A percentile compares a stretch with the other conserved stretches of the same genome.
Evolutionary conservation across 1,140 invertebrate species (phyloP).

Genomic region (Polypedilum vanderplanki): DNA sequence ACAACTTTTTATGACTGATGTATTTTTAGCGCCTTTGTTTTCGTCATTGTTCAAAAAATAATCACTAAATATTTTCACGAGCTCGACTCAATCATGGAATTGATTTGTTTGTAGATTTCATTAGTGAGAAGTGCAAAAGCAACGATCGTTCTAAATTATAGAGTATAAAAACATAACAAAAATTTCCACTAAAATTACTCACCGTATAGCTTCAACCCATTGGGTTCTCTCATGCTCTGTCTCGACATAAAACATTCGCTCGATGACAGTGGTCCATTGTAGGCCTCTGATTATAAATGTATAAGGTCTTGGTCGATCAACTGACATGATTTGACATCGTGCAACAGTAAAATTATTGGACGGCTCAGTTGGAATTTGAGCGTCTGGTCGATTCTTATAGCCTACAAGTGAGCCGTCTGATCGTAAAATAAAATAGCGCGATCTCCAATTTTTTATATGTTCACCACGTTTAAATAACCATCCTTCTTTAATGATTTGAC

Average conservation of each 20-base stretch:
- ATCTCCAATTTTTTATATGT: slow-evolving; percentile 95
- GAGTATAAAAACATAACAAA: slow-evolving; percentile 26
- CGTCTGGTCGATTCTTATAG: slow-evolving; percentile 85
- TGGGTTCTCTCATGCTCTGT: slow-evolving; percentile 75
- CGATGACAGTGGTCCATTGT: slow-evolving; percentile 97
- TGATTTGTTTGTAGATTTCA: not conserved
- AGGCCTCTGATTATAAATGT: slow-evolving; percentile 96
- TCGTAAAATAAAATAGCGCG: slow-evolving; percentile 89
- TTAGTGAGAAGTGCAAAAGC: slow-evolving; percentile 23
- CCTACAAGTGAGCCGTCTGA: slow-evolving; percentile 91
- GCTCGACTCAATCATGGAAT: not conserved
- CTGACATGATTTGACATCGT: slow-evolving; percentile 93
- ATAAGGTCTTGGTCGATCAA: slow-evolving; percentile 89
- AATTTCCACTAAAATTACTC: slow-evolving; percentile 30
- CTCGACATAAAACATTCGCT: slow-evolving; percentile 95
- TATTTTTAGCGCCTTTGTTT: not conserved
- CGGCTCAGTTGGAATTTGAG: slow-evolving; percentile 70
- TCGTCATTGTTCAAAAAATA: too few species aligned
- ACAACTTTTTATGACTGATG: not conserved
- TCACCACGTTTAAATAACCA: slow-evolving; percentile 81
- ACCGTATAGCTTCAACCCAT: slow-evolving; percentile 68
- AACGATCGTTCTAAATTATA: not conserved
- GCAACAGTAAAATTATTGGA: slow-evolving; percentile 98
- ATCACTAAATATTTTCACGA: not conserved
- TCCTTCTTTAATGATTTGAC: slow-evolving; percentile 65